phyloP scores from a whole-genome alignment of 2,888 invertebrate species.

The Nomada fucata region DNA sequence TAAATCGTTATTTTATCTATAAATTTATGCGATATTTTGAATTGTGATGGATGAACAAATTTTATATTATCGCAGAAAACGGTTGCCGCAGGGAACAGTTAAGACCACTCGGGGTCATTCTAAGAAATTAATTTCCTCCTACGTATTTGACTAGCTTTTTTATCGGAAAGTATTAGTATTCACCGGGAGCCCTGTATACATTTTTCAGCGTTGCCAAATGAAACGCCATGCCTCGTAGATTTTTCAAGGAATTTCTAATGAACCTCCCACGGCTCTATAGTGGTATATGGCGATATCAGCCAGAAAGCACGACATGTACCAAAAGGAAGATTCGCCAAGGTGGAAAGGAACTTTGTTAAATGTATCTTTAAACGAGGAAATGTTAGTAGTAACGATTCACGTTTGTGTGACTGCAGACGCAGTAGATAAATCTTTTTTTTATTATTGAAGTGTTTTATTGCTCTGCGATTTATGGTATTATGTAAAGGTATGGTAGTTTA shows the following conservation, averaged over 20 bases:
- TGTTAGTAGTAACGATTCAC: background rate
- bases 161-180: slow-evolving; percentile 31
- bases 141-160: background rate
- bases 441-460: background rate
- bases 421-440: too few relatives aligned
- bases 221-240: background rate
- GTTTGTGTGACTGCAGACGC: background rate
- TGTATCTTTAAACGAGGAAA: background rate
- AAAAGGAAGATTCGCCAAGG: background rate
- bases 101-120: background rate
- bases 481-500: background rate
- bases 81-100: background rate
- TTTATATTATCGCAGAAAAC: background rate
- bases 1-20: background rate
- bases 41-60: background rate
- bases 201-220: slow-evolving; percentile 13
- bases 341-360: slow-evolving; percentile 10
- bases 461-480: background rate
- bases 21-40: background rate
- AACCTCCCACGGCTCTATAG: slow-evolving; percentile 15
- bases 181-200: slow-evolving; percentile 15
- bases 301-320: background rate
- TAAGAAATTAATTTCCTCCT: background rate
- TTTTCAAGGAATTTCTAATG: slow-evolving; percentile 42
- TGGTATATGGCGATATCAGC: background rate